Evolutionary conservation across 1,140 invertebrate genomes (phyloP).

Genomic region (Diachasmimorpha longicaudata): DNA sequence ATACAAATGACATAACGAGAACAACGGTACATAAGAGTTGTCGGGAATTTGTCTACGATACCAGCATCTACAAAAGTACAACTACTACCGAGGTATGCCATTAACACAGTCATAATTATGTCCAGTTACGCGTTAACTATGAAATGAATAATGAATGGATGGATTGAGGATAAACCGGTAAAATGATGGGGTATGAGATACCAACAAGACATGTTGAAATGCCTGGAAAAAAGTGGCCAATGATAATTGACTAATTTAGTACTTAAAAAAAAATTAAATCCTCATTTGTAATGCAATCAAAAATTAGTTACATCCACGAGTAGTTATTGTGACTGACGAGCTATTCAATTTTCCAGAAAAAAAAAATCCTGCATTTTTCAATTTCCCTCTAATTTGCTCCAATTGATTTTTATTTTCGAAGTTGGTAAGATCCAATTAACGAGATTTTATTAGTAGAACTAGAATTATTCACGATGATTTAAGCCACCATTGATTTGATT

Average conservation of each 20-base stretch:
- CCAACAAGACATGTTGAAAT: background rate
- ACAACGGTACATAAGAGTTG: slow-evolving; percentile 51
- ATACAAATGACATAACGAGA: slow-evolving; percentile 38
- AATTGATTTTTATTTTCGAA: too few relatives aligned
- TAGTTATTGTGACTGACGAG: too few relatives aligned
- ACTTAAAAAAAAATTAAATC: too few relatives aligned
- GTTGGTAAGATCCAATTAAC: too few relatives aligned
- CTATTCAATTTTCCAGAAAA: too few relatives aligned
- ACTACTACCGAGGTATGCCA: slow-evolving; percentile 69
- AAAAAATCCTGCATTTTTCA: too few relatives aligned
- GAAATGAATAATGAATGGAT: background rate
- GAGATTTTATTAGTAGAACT: too few relatives aligned
- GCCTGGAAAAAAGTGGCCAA: background rate
- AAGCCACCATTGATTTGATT: too few relatives aligned
- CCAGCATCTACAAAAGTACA: slow-evolving; percentile 66
- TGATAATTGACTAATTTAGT: background rate
- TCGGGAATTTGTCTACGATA: slow-evolving; percentile 68
- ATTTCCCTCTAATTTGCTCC: too few relatives aligned
- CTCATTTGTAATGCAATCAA: too few relatives aligned
- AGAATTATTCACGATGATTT: too few relatives aligned
- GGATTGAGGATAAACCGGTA: background rate
- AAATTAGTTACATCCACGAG: too few relatives aligned
- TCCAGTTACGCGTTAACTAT: background rate
- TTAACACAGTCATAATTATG: slow-evolving; percentile 7
- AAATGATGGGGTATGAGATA: background rate